Evolutionary conservation across 2,797 vertebrate genomes (phyloP).

Genomic region (Alcedo quadribrachys): DNA sequence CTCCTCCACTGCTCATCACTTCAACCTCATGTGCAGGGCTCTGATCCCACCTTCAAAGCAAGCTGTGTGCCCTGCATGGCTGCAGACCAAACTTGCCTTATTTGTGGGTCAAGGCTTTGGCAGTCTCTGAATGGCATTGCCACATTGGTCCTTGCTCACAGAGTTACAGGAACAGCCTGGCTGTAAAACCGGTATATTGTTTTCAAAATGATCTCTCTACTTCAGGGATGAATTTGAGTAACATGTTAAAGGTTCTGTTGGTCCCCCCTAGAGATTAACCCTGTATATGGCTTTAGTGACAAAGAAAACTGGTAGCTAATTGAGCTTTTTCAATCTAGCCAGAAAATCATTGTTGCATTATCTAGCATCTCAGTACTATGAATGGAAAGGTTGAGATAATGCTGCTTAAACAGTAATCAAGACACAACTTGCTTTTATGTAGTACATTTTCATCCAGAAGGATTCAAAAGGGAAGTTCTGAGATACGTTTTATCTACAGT

Average conservation of each 20-base stretch:
- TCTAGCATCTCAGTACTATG: background rate
- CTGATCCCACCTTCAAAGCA: background rate
- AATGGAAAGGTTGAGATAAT: background rate
- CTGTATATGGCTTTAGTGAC: background rate
- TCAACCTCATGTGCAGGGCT: background rate
- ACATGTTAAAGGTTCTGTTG: background rate
- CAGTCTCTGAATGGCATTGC: background rate
- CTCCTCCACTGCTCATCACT: background rate
- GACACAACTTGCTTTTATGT: background rate
- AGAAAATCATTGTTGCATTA: background rate
- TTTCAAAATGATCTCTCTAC: background rate
- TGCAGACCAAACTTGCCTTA: background rate
- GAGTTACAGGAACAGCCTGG: background rate
- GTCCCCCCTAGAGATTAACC: background rate
- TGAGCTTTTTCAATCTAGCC: background rate
- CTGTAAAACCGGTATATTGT: background rate
- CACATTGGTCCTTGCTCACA: background rate
- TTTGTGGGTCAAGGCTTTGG: background rate
- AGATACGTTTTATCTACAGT: background rate
- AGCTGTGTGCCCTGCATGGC: background rate
- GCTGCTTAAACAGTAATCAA: background rate
- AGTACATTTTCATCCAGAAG: background rate
- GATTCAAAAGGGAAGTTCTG: background rate
- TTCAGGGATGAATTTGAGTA: background rate
- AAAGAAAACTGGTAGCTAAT: background rate